Base-by-base conservation (phyloP, 2,113 vertebrate genomes). In the Thinocorus orbignyianus region DNA sequence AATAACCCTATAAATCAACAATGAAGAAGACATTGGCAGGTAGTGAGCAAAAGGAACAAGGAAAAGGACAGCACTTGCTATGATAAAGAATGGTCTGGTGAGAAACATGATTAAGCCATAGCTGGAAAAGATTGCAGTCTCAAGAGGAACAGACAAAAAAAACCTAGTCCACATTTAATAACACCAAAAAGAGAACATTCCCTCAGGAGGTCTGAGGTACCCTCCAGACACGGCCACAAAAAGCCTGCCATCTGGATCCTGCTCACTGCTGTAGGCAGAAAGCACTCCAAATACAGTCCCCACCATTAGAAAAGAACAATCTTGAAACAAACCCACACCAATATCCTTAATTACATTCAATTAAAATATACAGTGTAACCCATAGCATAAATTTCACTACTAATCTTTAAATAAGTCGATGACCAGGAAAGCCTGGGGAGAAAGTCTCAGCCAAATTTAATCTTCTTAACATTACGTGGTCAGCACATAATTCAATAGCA, bases 211-310 rank as follows among this genome's bases (percentile, higher is more conserved):
- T 95, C 77, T 84, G 60, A 84, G 66, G 76, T 82, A 72, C 55
- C 81, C 90, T 85, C 78, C 81, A 87, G 92, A 71, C 73, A 65
- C 12, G 52, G 62, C 82, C 28, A 91, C 64, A 91, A 74, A 93
- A 81, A 81, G 55, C 48, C 82, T 92, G 42, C 66, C 0, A 13
- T 86, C 88, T 83, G 86, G 54, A 90, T 71, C 28, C 62, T 78
- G 71, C 71, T 81, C 11, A 1, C 74, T 86, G 74, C 71, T 90
- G 94, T 79, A 83, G 79, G 66, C 88, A 96, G 85, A 90, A 92
- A 77, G 62, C 41, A 94, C 92, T 93, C 88, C 76, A 83, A 7
- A 94, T 95, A 92, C 76, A 90, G n/a, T 72, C 60, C 37, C 51
- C 20, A 58, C 25, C 55, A 68, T 60, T 73, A 94, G 25, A 73